phyloP scores from a whole-genome alignment of 2,797 vertebrate species.

The Pampus argenteus region DNA sequence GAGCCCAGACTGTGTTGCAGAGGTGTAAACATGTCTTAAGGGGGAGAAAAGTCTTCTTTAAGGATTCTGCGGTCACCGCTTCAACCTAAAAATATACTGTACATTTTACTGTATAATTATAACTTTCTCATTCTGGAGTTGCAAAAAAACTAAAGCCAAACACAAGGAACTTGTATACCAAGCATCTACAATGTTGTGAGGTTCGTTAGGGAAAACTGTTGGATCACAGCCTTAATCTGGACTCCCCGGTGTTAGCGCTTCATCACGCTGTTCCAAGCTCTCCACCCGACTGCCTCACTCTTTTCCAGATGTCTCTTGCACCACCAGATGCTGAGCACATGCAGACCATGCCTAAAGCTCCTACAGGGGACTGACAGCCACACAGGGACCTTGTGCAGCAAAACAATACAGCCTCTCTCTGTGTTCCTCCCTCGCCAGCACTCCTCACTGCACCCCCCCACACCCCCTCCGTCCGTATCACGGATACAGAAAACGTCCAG shows the following conservation, averaged over 20 bases:
- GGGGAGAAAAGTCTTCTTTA: slow-evolving; percentile 54
- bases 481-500: slow-evolving; percentile 50
- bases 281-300: slow-evolving; percentile 55
- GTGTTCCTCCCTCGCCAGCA: slow-evolving; percentile 53
- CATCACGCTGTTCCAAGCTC: slow-evolving; percentile 44
- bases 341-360: slow-evolving; percentile 70
- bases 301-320: slow-evolving; percentile 78
- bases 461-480: no score
- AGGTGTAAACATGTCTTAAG: slow-evolving; percentile 40
- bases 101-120: slow-evolving; percentile 34
- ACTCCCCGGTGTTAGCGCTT: slow-evolving; percentile 40
- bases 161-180: not conserved
- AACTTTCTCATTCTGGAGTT: slow-evolving; percentile 2
- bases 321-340: slow-evolving; percentile 79
- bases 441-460: slow-evolving; percentile 34
- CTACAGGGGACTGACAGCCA: slow-evolving; percentile 71
- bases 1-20: slow-evolving; percentile 13
- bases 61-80: slow-evolving; percentile 33
- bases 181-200: slow-evolving; percentile 9
- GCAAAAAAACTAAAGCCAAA: not conserved
- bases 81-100: slow-evolving; percentile 18
- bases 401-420: slow-evolving; percentile 75
- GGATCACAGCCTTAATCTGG: slow-evolving; percentile 24
- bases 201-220: slow-evolving; percentile 18
- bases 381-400: slow-evolving; percentile 68